Base-by-base conservation (phyloP, 2,113 vertebrate species). In the Triplophysa tibetana region DNA sequence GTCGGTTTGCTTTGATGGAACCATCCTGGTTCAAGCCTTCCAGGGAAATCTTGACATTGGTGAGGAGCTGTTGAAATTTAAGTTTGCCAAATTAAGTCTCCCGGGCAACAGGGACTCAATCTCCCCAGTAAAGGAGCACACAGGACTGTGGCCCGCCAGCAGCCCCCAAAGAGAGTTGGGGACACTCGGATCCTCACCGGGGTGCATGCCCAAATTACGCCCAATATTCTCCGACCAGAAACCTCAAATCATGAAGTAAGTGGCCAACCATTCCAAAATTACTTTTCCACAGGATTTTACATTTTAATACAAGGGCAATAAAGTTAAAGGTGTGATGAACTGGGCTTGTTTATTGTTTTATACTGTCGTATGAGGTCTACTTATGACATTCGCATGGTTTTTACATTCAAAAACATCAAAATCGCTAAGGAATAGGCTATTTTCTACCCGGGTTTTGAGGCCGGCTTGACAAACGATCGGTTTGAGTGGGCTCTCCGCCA, bases 21-120 rank as follows among this genome's bases (percentile, higher is more conserved):
- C 90, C 9, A 33, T 93, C 81, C 74, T 93, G 83, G 91, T 89
- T 54, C 88, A 91, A 52, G 93, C 90, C 16, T 88, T 91, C 52
- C 91, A 90, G 82, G 91, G 91, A 63, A 84, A 80, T 52, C 75
- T 88, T 69, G 89, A 93, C 84, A 89, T 94, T 81, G 94, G 92
- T 43, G 92, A 95, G 85, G 93, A 95, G 77, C 86, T 95, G 41
- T 86, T 85, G 73, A 94, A 91, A 67, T 93, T 93, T 79, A 91
- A 92, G 74, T 93, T 94, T 89, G 92, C 91, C 77, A 89, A 89
- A 86, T 87, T 88, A 65, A 87, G 24, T 65, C 65, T 58, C 14
- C 82, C 79, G n/a, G 13, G 75, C 41, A 77, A 78, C 52, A 83
- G 65, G 77, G 77, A 83, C 58, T 84, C 77, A 2, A 77, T 83